Base-by-base conservation (phyloP, 1,140 invertebrate genomes). In the Eupristina koningsbergeri region DNA sequence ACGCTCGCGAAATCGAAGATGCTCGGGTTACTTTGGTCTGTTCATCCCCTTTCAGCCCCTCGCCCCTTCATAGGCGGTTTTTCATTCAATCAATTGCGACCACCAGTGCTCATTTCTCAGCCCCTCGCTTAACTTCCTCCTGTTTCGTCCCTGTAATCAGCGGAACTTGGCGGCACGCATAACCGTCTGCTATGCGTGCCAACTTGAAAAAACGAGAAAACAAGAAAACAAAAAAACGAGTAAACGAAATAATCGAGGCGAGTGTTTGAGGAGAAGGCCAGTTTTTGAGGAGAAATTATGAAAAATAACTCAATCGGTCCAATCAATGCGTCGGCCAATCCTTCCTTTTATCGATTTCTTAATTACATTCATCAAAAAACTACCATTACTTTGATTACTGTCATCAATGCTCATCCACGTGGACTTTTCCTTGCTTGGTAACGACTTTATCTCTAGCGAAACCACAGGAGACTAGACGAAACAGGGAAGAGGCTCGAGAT, bases 221-320 rank as follows among this genome's bases (percentile, higher is more conserved):
- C n/a, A n/a, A 75, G 45, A 74, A 47, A 11, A 2, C 41, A 29
- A 31, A 15, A 45, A 50, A n/a, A 7, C 41, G n/a, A 31, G n/a
- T 53, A 74, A 1, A 13, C 0, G 29, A 34, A n/a, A 29, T 26
- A 61, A 61, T 50, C 39, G 47, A 53, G 15, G 3, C 19, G 58
- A 64, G 26, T n/a, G n/a, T n/a, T n/a, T n/a, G 6, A 15, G 13
- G 13, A 0, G 26, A 15, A n/a, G 50, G 31, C 19, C 8, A 50
- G 74, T 50, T 22, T 47, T 58, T 36, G 29, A 47, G 31, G 7
- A n/a, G 47, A 76, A 36, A 76, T 58, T 76, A 61, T 58, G 50
- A 76, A 76, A 76, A 76, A 76, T 76, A 76, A 61, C 74, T 76
- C 74, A 76, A 76, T 76, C 31, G 36, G 7, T 31, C 61, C 74